These are phyloP conservation scores for Phasia obesa DNA, from an alignment of 2,888 invertebrate genomes.

Conservation along the genomic window DNA sequence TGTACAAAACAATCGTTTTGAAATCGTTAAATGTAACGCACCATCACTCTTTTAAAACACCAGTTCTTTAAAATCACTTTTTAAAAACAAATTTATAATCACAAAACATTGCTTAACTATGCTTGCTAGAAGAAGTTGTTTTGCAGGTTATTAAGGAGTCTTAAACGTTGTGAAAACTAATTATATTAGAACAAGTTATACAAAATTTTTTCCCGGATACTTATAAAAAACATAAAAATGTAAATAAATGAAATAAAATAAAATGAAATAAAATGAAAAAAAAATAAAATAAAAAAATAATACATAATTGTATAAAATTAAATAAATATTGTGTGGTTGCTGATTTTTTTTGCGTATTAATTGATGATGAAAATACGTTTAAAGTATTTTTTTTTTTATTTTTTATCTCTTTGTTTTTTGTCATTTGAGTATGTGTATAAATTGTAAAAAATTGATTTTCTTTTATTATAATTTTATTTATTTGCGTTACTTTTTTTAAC, in stretches of 20 bases:
- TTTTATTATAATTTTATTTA: background rate
- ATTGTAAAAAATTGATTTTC: constrained; percentile 50
- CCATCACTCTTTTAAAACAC: too few species aligned
- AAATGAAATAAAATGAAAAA: too few species aligned
- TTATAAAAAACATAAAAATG: background rate
- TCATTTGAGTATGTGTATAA: constrained; percentile 58
- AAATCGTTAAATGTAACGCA: too few species aligned
- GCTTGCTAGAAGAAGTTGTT: too few species aligned
- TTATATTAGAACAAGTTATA: background rate
- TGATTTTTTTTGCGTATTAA: constrained; percentile 40
- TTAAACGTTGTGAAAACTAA: background rate
- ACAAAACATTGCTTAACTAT: too few species aligned
- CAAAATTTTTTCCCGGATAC: background rate
- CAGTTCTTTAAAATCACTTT: too few species aligned
- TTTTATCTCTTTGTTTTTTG: constrained; percentile 15
- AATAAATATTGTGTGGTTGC: constrained; percentile 41
- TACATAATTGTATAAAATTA: constrained; percentile 24
- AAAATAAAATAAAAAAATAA: too few species aligned
- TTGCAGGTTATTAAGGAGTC: too few species aligned
- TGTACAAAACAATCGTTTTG: too few species aligned
- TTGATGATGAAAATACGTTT: constrained; percentile 30
- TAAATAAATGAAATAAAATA: background rate
- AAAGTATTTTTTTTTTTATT: constrained; percentile 33
- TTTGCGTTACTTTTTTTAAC: constrained; percentile 42
- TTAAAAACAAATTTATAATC: too few species aligned